Percentiles rank a stretch among this genome's conserved stretches.
These are phyloP conservation scores for Colaptes auratus DNA, from an alignment of 2,113 vertebrate species.

Conservation along the genomic window DNA sequence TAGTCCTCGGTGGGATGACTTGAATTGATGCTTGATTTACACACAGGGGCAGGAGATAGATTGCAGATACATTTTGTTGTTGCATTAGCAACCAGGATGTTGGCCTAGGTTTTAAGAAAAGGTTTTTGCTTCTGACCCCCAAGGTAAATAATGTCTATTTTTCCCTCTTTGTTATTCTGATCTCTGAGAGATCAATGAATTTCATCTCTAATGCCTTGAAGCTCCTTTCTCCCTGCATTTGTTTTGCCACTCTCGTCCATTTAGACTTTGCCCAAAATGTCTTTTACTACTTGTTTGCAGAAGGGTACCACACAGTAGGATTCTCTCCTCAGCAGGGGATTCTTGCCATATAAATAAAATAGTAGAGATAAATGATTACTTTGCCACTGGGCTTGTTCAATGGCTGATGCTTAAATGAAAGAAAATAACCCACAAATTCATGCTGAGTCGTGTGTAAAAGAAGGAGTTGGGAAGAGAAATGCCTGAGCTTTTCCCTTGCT, in stretches of 20 bases:
- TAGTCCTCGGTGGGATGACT: not conserved
- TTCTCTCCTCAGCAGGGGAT: not conserved
- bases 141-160: not conserved
- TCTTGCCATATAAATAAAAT: not conserved
- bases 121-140: not conserved
- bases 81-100: not conserved
- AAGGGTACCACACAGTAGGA: not conserved
- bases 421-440: not conserved
- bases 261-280: not conserved
- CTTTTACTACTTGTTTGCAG: not conserved
- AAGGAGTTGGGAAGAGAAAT: not conserved
- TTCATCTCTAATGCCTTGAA: not conserved
- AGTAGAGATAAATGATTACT: not conserved
- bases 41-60: not conserved
- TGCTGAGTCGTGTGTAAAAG: rapidly evolving
- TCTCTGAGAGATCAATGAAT: not conserved
- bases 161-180: not conserved
- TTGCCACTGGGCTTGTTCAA: not conserved
- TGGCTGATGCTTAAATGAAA: not conserved
- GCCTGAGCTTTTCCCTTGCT: not conserved
- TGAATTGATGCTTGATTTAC: no score
- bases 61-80: not conserved
- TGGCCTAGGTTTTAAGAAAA: not conserved
- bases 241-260: not conserved
- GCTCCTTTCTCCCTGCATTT: not conserved